phyloP scores from a whole-genome alignment of 2,797 vertebrate genomes.

The Halcyon smyrnensis region DNA sequence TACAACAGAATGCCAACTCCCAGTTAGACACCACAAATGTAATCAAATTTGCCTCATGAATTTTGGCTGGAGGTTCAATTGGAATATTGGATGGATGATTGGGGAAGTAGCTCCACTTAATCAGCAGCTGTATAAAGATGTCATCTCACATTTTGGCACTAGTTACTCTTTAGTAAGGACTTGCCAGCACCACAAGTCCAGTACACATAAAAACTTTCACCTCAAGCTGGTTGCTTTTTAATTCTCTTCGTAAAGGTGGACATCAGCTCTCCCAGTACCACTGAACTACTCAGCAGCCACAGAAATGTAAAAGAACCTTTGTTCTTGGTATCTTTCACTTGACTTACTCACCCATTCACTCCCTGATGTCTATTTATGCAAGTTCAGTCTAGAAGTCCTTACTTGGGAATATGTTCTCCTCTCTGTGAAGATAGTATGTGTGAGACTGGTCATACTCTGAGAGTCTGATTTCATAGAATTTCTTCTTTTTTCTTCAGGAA shows the following conservation, averaged over 20 bases:
- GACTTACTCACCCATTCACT: conserved; percentile 5
- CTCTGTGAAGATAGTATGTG: not conserved
- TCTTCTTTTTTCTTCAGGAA: not conserved
- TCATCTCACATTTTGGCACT: not conserved
- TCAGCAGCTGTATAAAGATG: not conserved
- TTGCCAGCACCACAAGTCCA: not conserved
- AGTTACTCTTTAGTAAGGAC: not conserved
- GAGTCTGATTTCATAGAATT: not conserved
- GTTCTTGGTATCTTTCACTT: conserved; percentile 13
- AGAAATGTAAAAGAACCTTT: not conserved
- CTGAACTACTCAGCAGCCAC: not conserved
- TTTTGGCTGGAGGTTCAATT: conserved; percentile 26
- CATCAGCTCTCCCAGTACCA: not conserved
- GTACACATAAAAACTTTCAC: not conserved
- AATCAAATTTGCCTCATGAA: conserved; percentile 24
- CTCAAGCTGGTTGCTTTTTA: not conserved
- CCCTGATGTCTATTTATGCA: conserved; percentile 35
- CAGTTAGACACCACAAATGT: not conserved
- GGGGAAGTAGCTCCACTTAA: conserved; percentile 21
- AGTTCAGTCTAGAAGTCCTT: conserved; percentile 9
- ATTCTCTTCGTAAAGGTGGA: not conserved
- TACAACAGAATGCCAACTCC: conserved; percentile 1
- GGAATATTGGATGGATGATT: not conserved
- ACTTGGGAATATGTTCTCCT: not conserved
- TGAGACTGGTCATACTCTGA: not conserved